Evolutionary conservation across 2,797 vertebrate genomes (phyloP).

Genomic region (Pempheris klunzingeri): DNA sequence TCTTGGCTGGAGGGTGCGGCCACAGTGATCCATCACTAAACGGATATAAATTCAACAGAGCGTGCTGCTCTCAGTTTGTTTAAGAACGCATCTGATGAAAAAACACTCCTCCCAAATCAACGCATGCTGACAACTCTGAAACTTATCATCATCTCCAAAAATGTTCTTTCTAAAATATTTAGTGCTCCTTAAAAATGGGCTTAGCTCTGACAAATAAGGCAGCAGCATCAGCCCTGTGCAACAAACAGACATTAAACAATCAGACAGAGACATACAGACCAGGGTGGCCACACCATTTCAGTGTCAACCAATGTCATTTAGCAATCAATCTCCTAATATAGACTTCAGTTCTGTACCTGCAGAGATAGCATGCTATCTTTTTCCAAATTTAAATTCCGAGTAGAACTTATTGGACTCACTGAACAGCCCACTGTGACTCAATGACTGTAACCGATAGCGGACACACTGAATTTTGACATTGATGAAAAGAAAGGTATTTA

Average conservation of each 20-base stretch:
- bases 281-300: neutral
- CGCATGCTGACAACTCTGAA: neutral
- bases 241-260: neutral
- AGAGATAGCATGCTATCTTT: neutral
- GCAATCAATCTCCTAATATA: no score
- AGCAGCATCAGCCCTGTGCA: neutral
- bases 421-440: neutral
- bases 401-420: neutral
- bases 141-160: neutral
- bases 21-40: constrained; percentile 2
- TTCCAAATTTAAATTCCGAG: neutral
- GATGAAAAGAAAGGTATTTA: neutral
- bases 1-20: neutral
- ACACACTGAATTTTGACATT: constrained; percentile 19
- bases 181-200: neutral
- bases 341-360: neutral
- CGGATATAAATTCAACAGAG: constrained; percentile 15
- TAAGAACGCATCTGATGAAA: neutral
- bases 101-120: neutral
- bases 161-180: neutral
- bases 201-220: neutral
- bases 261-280: neutral
- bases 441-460: neutral
- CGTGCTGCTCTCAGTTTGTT: constrained; percentile 4
- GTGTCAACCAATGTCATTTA: neutral